Base-by-base conservation (phyloP, 1,140 invertebrate genomes). In the Zophobas morio region DNA sequence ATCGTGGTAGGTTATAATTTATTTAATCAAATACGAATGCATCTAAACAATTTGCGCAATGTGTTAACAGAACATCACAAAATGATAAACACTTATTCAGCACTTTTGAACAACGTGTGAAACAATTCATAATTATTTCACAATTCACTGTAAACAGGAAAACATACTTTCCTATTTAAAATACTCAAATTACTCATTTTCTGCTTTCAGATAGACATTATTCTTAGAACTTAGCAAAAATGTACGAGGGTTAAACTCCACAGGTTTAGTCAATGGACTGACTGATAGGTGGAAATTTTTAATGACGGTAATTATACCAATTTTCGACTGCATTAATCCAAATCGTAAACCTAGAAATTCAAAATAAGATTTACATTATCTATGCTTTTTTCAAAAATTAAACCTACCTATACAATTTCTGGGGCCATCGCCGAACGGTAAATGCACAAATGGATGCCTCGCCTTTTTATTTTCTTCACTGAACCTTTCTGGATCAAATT, bases 281-380 rank as follows among this genome's bases (percentile, higher is more conserved):
- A 81, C 56, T 3, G n/a, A 76, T 36, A 85, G 66, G 57, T 75
- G 79, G 74, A 79, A 85, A 54, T 85, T 77, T 6, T 53, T 76
- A 2, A 87, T 72, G 5, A 87, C 78, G 6, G 74, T 66, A 6
- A 81, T 75, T 5, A 87, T 47, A 0, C 81, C 85, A n/a, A 86
- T 71, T 82, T 84, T 84, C 36, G 83, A 81, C 70, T 87, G 84
- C 77, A 86, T 82, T 8, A 83, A 33, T 3, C 84, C 86, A 79
- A 86, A 86, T n/a, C 86, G 82, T 54, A 83, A 78, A 34, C 85
- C 85, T 86, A 66, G 51, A 82, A 82, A 70, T 56, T 0, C 6
- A 66, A 75, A 54, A 2, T 47, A 49, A 57, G 40, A 34, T 34
- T 37, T 20, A 20, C 20, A 20, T 20, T 20, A 20, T 20, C 20